These are phyloP conservation scores for Melangyna quadrimaculata DNA, from an alignment of 2,888 invertebrate genomes.

Conservation along the genomic window DNA sequence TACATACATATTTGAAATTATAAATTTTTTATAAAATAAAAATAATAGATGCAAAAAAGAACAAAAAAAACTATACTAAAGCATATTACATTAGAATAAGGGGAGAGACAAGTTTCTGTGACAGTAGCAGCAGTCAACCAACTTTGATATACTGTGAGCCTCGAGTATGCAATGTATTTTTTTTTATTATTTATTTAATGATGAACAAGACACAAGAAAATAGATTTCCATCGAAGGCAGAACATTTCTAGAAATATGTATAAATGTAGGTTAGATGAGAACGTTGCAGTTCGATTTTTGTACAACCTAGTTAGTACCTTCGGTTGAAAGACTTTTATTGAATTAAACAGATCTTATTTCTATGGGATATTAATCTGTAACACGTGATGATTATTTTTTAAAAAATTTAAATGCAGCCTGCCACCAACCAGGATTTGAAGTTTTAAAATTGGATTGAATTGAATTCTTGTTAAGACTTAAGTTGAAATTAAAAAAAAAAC, in stretches of 20 bases:
- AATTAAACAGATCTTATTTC: neutral
- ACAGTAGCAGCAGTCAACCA: conserved; percentile 35
- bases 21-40: conserved; percentile 39
- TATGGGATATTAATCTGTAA: neutral
- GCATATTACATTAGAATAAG: conserved; percentile 39
- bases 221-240: conserved; percentile 13
- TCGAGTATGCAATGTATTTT: conserved; percentile 54
- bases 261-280: neutral
- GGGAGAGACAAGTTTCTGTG: conserved; percentile 31
- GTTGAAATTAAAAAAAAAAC: too few species aligned
- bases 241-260: too few species aligned
- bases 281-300: neutral
- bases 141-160: conserved; percentile 34
- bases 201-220: neutral
- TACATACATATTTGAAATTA: conserved; percentile 43
- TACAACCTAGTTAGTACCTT: neutral
- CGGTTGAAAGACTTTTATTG: too few species aligned
- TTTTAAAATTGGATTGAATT: too few species aligned
- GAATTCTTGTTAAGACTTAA: too few species aligned
- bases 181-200: neutral
- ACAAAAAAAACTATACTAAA: conserved; percentile 2
- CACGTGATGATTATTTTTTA: too few species aligned
- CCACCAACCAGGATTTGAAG: too few species aligned
- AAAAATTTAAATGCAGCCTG: too few species aligned
- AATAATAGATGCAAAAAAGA: conserved; percentile 25